These are phyloP conservation scores for Tenthredo mesomela DNA, from an alignment of 2,888 invertebrate genomes.

Conservation along the genomic window DNA sequence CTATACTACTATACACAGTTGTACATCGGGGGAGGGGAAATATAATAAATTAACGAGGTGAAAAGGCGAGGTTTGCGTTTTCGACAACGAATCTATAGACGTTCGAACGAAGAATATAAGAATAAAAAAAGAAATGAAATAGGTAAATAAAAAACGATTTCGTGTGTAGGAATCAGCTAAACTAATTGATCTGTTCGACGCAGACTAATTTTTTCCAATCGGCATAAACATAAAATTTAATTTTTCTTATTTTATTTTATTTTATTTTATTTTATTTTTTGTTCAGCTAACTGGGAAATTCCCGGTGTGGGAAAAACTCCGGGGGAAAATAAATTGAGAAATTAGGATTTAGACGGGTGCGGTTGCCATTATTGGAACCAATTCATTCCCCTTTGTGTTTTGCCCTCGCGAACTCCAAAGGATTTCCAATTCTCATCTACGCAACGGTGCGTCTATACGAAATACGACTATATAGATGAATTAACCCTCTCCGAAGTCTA, in stretches of 20 bases:
- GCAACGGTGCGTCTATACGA: not conserved
- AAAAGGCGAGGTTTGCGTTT: not conserved
- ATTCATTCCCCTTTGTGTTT: slow-evolving; percentile 34
- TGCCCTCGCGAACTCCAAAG: not conserved
- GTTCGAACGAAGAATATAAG: too few relatives aligned
- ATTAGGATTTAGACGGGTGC: slow-evolving; percentile 22
- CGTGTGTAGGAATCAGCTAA: not conserved
- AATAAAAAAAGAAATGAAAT: not conserved
- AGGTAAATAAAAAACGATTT: not conserved
- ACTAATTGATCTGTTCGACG: not conserved
- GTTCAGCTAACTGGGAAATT: not conserved
- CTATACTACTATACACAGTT: not conserved
- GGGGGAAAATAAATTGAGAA: slow-evolving; percentile 32
- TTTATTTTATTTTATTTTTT: not conserved
- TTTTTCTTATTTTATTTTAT: not conserved
- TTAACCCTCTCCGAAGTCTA: not conserved
- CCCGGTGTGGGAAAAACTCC: not conserved
- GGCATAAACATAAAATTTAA: not conserved
- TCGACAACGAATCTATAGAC: not conserved
- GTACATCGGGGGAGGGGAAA: not conserved
- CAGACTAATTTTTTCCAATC: slow-evolving; percentile 7
- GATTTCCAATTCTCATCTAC: slow-evolving; percentile 11
- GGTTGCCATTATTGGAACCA: slow-evolving; percentile 45
- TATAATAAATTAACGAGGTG: not conserved
- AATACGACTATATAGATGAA: not conserved